A percentile compares a stretch with the other conserved stretches of the same genome.
These are phyloP conservation scores for Lycocerus yunnanus DNA, from an alignment of 2,888 invertebrate genomes.

Conservation along the genomic window DNA sequence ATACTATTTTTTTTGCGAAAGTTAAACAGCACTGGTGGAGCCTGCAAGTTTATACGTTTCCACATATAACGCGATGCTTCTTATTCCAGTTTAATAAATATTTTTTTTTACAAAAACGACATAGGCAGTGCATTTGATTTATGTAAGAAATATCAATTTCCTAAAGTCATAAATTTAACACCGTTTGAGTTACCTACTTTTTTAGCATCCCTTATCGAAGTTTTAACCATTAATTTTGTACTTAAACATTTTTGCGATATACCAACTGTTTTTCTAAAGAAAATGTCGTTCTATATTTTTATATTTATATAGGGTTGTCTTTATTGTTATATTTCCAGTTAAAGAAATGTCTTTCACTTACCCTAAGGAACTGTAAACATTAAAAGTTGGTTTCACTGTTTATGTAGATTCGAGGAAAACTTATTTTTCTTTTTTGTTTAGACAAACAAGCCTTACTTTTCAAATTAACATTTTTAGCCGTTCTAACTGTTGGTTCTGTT, in stretches of 20 bases:
- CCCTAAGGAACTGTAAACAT: background rate
- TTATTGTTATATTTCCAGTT: background rate
- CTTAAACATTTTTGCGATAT: background rate
- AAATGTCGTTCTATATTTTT: background rate
- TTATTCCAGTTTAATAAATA: background rate
- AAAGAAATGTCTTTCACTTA: background rate
- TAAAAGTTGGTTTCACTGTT: background rate
- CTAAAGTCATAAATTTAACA: conserved; percentile 4
- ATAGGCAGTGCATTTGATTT: conserved; percentile 2
- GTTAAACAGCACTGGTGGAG: background rate
- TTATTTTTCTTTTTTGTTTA: background rate
- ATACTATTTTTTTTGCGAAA: too few relatives aligned
- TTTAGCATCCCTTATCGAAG: background rate
- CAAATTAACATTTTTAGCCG: background rate
- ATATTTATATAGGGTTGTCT: background rate
- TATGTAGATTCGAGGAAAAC: background rate
- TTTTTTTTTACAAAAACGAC: background rate
- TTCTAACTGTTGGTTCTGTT: background rate
- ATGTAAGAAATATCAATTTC: conserved; percentile 4
- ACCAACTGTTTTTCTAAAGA: background rate
- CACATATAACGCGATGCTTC: background rate
- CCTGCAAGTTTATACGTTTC: background rate
- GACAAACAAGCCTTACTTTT: background rate
- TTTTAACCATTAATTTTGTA: conserved; percentile 1
- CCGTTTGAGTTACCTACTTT: background rate